These are phyloP conservation scores for Gambusia yucatana DNA, from an alignment of 2,797 vertebrate genomes.

Conservation along the genomic window DNA sequence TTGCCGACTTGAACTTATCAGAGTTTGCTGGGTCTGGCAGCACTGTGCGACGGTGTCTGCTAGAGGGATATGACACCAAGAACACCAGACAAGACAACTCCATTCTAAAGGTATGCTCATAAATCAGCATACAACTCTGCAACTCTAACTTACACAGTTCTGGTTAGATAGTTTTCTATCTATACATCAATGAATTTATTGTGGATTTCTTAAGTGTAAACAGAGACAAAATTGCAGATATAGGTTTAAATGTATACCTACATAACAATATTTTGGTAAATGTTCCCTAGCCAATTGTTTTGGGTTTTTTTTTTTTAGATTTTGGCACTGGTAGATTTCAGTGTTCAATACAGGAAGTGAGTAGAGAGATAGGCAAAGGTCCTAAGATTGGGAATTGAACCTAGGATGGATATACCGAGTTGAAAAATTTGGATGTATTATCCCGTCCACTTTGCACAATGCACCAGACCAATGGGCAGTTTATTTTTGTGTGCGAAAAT, in stretches of 20 bases:
- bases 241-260: background rate
- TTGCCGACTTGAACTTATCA: constrained; percentile 95
- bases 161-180: background rate
- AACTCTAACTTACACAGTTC: background rate
- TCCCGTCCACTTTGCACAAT: background rate
- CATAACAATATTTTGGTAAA: background rate
- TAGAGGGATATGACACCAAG: constrained; percentile 98
- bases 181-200: background rate
- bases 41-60: constrained; percentile 90
- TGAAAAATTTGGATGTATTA: background rate
- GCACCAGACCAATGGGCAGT: background rate
- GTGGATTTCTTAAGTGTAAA: background rate
- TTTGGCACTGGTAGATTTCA: background rate
- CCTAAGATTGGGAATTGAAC: background rate
- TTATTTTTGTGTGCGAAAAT: background rate
- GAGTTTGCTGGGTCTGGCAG: constrained; percentile 96
- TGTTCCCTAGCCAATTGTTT: background rate
- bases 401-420: background rate
- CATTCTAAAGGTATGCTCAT: constrained; percentile 90
- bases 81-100: constrained; percentile 98
- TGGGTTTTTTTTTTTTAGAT: background rate
- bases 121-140: background rate
- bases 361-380: background rate
- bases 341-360: background rate
- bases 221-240: background rate